Evolutionary conservation across 2,888 invertebrate genomes (phyloP), one percentile per base, ranked within the genome.

Genomic region (Eurois occulta): DNA sequence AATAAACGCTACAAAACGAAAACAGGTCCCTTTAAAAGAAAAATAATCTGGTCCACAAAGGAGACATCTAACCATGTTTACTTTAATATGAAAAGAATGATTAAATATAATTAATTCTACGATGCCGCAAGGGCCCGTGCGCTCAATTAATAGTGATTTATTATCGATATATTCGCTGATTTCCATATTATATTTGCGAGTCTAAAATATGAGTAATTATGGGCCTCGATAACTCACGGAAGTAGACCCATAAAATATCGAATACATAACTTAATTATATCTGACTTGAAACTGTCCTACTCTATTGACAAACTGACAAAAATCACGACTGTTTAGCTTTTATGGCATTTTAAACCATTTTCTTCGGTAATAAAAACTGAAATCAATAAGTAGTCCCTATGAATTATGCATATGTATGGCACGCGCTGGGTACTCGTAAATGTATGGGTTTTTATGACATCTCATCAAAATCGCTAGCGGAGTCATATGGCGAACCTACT

Each of bases 151-250:
- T 16, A 32, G 0, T 74, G 55, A 84, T 72, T 78, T 72, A 81
- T 43, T n/a, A 62, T 64, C 48, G 7, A 38, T 55, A 48, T 38
- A 68, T 66, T 48, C 2, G 38, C 4, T 55, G 8, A 74, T 81
- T 81, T 74, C 24, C 81, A 81, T 84, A 84, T 73, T 24, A 68
- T 72, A 72, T 77, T 77, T 46, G 46, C 41, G 48, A 72, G 1
- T 28, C 24, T 60, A 60, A 65, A n/a, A 35, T 52, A n/a, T 38
- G 11, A 6, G 13, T 66, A 46, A 52, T 55, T 32, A 38, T 66
- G 10, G 55, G 60, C 43, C 24, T 18, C 38, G 41, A 62, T 72
- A 72, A 65, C 18, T 60, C 8, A 48, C 69, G 78, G 72, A 85
- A 72, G 74, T 70, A 24, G 13, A 11, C n/a, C 43, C 13, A 52